phyloP scores from a whole-genome alignment of 2,113 vertebrate species.

The Lepidiolamprologus cunningtoni region DNA sequence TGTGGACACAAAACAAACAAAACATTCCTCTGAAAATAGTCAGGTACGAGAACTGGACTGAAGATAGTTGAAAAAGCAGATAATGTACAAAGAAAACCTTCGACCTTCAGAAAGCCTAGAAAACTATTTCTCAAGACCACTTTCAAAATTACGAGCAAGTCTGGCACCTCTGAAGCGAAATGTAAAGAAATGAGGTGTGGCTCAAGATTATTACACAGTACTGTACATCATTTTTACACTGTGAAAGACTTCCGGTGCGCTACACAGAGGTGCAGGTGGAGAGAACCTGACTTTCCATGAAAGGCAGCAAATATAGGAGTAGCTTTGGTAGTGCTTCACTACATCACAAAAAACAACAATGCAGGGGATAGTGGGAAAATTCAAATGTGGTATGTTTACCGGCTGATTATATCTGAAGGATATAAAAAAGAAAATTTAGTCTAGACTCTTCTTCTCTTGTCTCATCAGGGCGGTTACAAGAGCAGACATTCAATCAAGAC shows the following conservation, averaged over 20 bases:
- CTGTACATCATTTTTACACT: not conserved
- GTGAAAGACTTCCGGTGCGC: not conserved
- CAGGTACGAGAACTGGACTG: not conserved
- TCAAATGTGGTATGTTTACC: not conserved
- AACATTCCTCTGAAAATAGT: not conserved
- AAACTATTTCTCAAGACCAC: not conserved
- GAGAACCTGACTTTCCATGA: not conserved
- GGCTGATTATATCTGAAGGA: not conserved
- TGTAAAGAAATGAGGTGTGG: not conserved
- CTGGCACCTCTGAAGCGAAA: not conserved
- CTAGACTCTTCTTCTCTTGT: not conserved
- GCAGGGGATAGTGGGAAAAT: not conserved
- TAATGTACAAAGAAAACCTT: not conserved
- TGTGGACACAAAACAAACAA: not conserved
- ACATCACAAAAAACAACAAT: not conserved
- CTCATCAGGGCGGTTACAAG: conserved; percentile 86
- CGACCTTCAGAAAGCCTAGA: not conserved
- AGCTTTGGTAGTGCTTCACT: not conserved
- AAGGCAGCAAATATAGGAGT: not conserved
- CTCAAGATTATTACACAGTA: not conserved
- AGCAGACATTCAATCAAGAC: conserved; percentile 94
- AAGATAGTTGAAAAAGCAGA: not conserved
- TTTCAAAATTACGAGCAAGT: not conserved
- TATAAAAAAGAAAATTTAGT: fast-evolving
- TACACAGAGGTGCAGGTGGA: not conserved